Conservation (phyloP, 2,113 vertebrate species). For the Dicrurus megarhynchus region DNA sequence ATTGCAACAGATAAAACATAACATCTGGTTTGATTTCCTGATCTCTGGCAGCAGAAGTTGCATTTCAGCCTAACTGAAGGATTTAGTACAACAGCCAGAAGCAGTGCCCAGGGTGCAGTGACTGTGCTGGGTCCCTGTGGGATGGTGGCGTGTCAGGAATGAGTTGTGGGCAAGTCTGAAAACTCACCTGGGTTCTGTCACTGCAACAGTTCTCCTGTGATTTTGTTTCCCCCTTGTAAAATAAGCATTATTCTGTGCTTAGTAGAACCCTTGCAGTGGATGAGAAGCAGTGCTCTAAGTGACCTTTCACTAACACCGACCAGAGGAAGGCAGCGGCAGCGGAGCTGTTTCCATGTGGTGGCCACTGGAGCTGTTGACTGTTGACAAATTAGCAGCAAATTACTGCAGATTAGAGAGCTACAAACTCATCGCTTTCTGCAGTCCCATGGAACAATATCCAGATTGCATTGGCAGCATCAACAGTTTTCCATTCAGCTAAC, state of each 20-base stretch:
- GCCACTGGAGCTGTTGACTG: background rate
- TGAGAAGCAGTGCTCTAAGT: background rate
- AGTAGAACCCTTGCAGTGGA: background rate
- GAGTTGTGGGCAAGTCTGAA: background rate
- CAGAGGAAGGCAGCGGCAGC: rapidly evolving
- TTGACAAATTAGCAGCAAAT: constrained; percentile 49
- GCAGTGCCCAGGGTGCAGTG: rapidly evolving
- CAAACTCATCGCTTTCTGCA: background rate
- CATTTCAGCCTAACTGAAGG: background rate
- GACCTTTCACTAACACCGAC: rapidly evolving
- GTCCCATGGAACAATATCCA: constrained; percentile 3
- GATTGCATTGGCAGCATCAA: constrained; percentile 10
- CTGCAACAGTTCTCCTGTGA: background rate
- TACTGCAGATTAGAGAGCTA: background rate
- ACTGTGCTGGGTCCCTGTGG: background rate
- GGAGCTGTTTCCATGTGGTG: background rate
- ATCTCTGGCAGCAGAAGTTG: background rate
- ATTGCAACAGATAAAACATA: background rate
- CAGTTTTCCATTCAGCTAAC: constrained; percentile 19
- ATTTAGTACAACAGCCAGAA: background rate
- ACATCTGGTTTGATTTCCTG: background rate
- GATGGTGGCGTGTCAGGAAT: rapidly evolving
- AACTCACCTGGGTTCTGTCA: background rate
- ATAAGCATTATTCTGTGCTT: background rate
- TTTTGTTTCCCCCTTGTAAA: background rate